These are phyloP conservation scores for Macrobrachium nipponense DNA, from an alignment of 1,140 invertebrate genomes.

Conservation along the genomic window DNA sequence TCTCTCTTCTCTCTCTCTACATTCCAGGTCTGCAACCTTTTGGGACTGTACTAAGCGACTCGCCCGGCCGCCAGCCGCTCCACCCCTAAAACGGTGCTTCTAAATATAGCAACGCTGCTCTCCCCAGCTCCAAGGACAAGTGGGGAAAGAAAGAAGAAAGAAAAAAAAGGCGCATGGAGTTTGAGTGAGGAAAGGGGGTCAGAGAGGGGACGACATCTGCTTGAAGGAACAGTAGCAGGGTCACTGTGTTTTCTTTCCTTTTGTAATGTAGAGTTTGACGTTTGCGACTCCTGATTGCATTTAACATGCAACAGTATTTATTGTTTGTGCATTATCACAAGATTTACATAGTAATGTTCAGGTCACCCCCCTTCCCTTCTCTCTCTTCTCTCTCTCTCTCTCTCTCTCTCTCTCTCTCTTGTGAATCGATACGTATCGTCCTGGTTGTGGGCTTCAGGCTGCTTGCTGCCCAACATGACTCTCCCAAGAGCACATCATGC, in stretches of 20 bases:
- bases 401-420: conserved; percentile 1
- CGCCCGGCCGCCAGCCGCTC: too few relatives aligned
- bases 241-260: too few relatives aligned
- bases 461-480: neutral
- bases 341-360: neutral
- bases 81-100: too few relatives aligned
- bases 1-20: neutral
- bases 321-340: too few relatives aligned
- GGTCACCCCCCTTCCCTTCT: neutral
- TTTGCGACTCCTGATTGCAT: too few relatives aligned
- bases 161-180: too few relatives aligned
- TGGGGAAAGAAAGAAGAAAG: neutral
- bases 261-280: too few relatives aligned
- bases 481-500: neutral
- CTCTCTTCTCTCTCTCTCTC: neutral
- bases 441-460: neutral
- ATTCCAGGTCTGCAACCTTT: too few relatives aligned
- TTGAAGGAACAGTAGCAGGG: too few relatives aligned
- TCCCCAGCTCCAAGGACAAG: neutral
- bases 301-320: too few relatives aligned
- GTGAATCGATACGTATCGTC: neutral
- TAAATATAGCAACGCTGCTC: too few relatives aligned
- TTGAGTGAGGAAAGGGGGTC: neutral
- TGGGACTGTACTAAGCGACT: too few relatives aligned
- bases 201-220: neutral